These are phyloP conservation scores for Caerostris darwini DNA, from an alignment of 1,140 invertebrate genomes.

Conservation along the genomic window DNA sequence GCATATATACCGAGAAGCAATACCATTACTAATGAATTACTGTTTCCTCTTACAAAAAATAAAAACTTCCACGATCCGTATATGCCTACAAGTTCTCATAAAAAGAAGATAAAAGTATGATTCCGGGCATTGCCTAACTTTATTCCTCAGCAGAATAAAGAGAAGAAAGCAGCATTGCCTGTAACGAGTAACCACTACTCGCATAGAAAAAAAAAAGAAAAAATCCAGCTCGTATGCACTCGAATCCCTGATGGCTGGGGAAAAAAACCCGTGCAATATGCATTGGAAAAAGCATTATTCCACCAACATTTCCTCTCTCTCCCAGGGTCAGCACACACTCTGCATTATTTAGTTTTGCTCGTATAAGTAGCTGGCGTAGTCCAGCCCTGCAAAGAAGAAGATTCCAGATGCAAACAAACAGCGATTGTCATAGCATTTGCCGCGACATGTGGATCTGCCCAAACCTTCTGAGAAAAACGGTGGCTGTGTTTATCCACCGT, in stretches of 20 bases:
- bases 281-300: background rate
- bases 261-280: background rate
- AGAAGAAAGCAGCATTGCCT: too few relatives aligned
- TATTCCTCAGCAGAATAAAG: too few relatives aligned
- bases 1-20: too few relatives aligned
- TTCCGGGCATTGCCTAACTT: too few relatives aligned
- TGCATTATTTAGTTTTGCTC: background rate
- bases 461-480: background rate
- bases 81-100: too few relatives aligned
- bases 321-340: background rate
- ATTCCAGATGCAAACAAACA: background rate
- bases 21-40: too few relatives aligned
- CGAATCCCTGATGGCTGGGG: background rate
- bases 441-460: background rate
- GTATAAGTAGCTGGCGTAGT: background rate
- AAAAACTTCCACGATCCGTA: too few relatives aligned
- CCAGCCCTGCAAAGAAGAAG: background rate
- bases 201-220: background rate
- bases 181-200: too few relatives aligned
- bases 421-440: background rate
- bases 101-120: too few relatives aligned
- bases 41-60: too few relatives aligned
- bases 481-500: background rate
- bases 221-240: background rate
- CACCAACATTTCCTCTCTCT: background rate